These are phyloP conservation scores for Diogma glabrata DNA, from an alignment of 2,888 invertebrate species.

Conservation along the genomic window DNA sequence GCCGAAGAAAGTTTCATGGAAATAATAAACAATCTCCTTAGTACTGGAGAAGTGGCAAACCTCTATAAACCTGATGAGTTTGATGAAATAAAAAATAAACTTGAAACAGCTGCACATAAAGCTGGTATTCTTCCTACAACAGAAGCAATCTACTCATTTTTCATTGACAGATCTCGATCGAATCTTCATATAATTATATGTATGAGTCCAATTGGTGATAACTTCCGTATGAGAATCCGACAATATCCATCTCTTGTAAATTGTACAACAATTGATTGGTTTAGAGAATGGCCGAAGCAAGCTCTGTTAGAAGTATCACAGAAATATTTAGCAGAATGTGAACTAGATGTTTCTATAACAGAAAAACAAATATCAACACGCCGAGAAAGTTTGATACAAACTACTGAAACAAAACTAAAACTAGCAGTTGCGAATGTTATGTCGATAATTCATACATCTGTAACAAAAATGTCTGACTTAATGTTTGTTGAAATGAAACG, in stretches of 20 bases:
- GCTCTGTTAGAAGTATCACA: slow-evolving; percentile 82
- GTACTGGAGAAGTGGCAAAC: slow-evolving; percentile 79
- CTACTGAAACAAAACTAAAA: slow-evolving; percentile 48
- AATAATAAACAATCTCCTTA: slow-evolving; percentile 78
- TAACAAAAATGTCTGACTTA: slow-evolving; percentile 54
- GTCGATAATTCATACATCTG: slow-evolving; percentile 71
- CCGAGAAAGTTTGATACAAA: slow-evolving; percentile 39
- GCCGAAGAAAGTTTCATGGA: slow-evolving; percentile 75
- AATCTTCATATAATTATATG: slow-evolving; percentile 73
- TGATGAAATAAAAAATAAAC: slow-evolving; percentile 48
- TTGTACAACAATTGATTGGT: slow-evolving; percentile 84
- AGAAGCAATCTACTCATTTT: slow-evolving; percentile 60
- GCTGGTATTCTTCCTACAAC: slow-evolving; percentile 43
- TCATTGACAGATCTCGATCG: slow-evolving; percentile 62
- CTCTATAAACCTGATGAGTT: slow-evolving; percentile 81
- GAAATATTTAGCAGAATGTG: slow-evolving; percentile 62
- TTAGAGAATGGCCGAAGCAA: slow-evolving; percentile 78
- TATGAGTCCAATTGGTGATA: slow-evolving; percentile 81
- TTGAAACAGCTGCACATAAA: slow-evolving; percentile 28
- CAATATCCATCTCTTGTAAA: slow-evolving; percentile 83
- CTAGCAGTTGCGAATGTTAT: slow-evolving; percentile 61
- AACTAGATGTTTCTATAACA: slow-evolving; percentile 57
- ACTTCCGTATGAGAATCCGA: slow-evolving; percentile 65
- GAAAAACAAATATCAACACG: slow-evolving; percentile 38
- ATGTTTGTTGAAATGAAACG: slow-evolving; percentile 71